phyloP scores from a whole-genome alignment of 2,888 invertebrate species.

The Formica aserva region DNA sequence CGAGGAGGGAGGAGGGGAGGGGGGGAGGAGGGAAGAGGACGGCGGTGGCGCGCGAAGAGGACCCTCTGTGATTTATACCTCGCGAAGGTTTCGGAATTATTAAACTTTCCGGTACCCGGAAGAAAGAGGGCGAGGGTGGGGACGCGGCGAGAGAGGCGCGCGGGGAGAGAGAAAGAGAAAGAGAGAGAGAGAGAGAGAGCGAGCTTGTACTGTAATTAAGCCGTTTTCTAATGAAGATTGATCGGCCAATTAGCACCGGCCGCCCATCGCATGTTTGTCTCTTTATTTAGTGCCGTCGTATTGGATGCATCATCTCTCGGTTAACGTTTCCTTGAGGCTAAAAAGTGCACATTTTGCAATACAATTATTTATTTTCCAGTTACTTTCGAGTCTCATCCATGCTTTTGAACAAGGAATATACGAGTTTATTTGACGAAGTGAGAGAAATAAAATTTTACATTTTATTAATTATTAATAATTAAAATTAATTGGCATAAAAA shows the following conservation, averaged over 20 bases:
- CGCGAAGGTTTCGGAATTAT: constrained; percentile 81
- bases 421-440: background rate
- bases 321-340: background rate
- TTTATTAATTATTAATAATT: background rate
- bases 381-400: background rate
- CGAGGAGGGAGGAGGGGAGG: constrained; percentile 66
- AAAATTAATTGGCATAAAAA: background rate
- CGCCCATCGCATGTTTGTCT: constrained; percentile 73
- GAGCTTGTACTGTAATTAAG: constrained; percentile 80
- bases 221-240: constrained; percentile 82
- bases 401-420: background rate
- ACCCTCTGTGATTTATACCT: constrained; percentile 79
- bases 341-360: constrained; percentile 9
- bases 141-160: constrained; percentile 27
- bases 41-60: constrained; percentile 64
- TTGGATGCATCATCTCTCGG: constrained; percentile 9
- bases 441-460: background rate
- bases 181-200: constrained; percentile 2
- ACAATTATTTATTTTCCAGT: background rate
- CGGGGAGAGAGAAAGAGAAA: constrained; percentile 10
- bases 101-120: constrained; percentile 69
- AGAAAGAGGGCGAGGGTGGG: constrained; percentile 53
- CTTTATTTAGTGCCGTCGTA: constrained; percentile 61
- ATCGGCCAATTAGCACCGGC: constrained; percentile 79
- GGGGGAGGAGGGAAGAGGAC: constrained; percentile 58